phyloP scores from a whole-genome alignment of 37 sponge, comb jelly and placozoan genomes.

The Lycopodina hypogea region DNA sequence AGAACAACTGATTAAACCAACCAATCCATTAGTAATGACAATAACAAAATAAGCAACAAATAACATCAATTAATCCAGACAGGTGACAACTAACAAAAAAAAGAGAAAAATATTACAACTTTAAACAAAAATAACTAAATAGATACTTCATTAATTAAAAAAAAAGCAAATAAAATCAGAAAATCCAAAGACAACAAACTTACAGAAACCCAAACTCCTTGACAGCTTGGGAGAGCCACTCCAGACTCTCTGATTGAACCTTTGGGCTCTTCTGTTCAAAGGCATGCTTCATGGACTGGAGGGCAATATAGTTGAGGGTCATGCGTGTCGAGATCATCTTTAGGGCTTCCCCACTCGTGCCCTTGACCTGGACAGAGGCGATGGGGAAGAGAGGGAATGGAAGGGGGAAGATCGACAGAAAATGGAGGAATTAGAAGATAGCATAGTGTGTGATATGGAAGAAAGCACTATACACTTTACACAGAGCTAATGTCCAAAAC shows the following conservation, averaged over 20 bases:
- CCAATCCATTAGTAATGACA: too few species aligned
- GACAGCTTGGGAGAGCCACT: constrained; percentile 71
- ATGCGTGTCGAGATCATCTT: constrained; percentile 55
- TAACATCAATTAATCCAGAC: too few species aligned
- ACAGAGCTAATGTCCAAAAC: neutral
- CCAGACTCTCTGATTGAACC: constrained; percentile 81
- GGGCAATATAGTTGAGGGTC: constrained; percentile 63
- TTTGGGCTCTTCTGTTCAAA: constrained; percentile 91
- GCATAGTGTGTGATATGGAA: too few species aligned
- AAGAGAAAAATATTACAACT: too few species aligned
- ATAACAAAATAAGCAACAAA: too few species aligned
- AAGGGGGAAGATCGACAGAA: neutral
- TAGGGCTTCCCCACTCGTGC: constrained; percentile 54
- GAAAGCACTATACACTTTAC: neutral
- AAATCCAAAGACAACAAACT: neutral
- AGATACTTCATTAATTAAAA: too few species aligned
- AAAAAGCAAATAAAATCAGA: too few species aligned
- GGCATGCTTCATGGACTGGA: constrained; percentile 68
- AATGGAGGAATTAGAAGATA: too few species aligned
- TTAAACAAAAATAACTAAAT: too few species aligned
- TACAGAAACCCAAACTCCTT: constrained; percentile 80
- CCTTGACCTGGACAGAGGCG: constrained; percentile 26
- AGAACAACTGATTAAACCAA: too few species aligned
- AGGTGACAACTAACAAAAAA: too few species aligned
- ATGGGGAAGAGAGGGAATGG: neutral